Base-by-base conservation (phyloP, 1,140 invertebrate genomes). In the Aphelinus certus region DNA sequence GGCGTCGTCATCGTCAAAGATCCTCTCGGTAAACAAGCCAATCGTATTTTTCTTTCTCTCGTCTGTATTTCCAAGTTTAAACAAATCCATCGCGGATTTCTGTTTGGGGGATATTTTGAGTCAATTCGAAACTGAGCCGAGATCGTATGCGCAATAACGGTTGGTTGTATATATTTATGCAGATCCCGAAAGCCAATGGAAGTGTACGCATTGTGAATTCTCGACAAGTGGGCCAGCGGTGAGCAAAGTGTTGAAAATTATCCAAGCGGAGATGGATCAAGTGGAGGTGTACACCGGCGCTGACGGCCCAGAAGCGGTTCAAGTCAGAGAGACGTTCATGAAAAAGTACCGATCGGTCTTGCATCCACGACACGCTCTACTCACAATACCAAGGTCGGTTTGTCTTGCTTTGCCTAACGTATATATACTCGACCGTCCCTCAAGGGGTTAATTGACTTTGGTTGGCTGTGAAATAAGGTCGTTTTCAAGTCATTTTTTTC, bases 281-380 rank as follows among this genome's bases (percentile, higher is more conserved):
- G 87, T 79, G 0, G 86, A 86, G 73, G 26, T 66, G 43, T 84
- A 84, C 51, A 82, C 80, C 43, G 84, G 82, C 1, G 75, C 74
- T 77, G 57, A 91, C 88, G 81, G 90, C 91, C 74, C 88, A 90
- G 76, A 87, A 3, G 89, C 91, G 1, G 91, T 95, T 49, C 90
- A 94, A 80, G 79, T 85, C 10, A 85, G 91, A 9, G 93, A 94
- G 81, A 81, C 81, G 7, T 82, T 93, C 51, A 84, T 92, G 1
- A 88, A 88, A 70, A 91, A 92, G 76, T 92, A 92, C 80, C 86
- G 86, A 76, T 90, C 88, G 0, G 86, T 92, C 76, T 86, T 95
- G 49, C 94, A 95, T 87, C 92, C 93, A 0, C 89, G 90, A 69
- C 94, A 95, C 82, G 91, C 91, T 9, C 88, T 93, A 45, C 88